A percentile compares a stretch with the other conserved stretches of the same genome.
phyloP scores from a whole-genome alignment of 2,113 vertebrate species.

The Alouatta palliata region DNA sequence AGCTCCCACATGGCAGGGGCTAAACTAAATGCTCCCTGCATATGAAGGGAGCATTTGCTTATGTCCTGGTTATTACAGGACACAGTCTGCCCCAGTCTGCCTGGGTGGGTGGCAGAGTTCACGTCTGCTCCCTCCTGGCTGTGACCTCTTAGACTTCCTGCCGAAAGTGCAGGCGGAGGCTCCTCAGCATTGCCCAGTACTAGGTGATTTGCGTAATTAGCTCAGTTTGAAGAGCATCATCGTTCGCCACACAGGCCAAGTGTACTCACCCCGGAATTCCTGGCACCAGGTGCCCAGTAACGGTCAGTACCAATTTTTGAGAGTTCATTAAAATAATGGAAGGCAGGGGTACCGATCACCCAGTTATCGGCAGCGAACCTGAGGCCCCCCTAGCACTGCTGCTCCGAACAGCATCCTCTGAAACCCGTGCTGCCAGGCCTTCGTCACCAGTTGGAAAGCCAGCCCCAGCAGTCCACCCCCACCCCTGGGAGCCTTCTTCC shows the following conservation, averaged over 20 bases:
- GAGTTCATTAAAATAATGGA: background rate
- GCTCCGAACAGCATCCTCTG: background rate
- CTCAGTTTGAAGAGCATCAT: background rate
- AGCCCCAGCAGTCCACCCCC: background rate
- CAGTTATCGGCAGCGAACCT: rapidly evolving
- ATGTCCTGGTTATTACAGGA: too few relatives aligned
- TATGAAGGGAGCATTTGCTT: background rate
- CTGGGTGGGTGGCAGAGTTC: background rate
- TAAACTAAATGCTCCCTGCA: background rate
- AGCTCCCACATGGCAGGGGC: background rate
- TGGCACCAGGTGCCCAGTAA: background rate
- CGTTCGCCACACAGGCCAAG: background rate
- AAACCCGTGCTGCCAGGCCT: background rate
- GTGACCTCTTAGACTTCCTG: background rate
- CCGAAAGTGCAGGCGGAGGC: background rate
- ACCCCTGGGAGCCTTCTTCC: rapidly evolving
- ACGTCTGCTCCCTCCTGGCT: background rate
- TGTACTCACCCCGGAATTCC: background rate
- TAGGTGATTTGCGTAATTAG: background rate
- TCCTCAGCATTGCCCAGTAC: background rate
- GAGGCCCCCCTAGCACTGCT: background rate
- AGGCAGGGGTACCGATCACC: background rate
- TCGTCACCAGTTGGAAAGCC: background rate
- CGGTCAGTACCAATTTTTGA: background rate
- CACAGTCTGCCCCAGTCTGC: background rate